Evolutionary conservation across 2,797 vertebrate species (phyloP).

Genomic region (Tiaroga cobitis): DNA sequence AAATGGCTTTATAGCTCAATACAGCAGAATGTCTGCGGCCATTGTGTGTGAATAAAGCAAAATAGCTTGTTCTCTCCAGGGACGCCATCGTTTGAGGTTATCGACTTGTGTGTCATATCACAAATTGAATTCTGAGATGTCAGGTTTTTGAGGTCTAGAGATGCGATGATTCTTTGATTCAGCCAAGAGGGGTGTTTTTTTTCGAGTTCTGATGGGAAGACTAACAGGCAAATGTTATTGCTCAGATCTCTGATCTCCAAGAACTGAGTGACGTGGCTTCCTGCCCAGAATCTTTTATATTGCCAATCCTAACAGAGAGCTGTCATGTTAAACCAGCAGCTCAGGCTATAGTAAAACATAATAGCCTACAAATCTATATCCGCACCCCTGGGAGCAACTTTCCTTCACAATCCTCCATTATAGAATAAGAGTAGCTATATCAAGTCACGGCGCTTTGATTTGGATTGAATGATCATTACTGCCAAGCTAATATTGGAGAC

Average conservation of each 20-base stretch:
- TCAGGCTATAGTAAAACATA: constrained; percentile 58
- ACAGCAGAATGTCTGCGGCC: constrained; percentile 33
- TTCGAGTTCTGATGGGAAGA: constrained; percentile 40
- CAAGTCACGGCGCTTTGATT: constrained; percentile 21
- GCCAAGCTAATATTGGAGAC: constrained; percentile 31
- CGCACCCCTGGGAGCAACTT: constrained; percentile 27
- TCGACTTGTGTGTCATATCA: constrained; percentile 18
- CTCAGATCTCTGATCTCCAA: constrained; percentile 49
- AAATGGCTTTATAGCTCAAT: constrained; percentile 52
- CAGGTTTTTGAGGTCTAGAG: constrained; percentile 25
- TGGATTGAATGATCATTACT: constrained; percentile 38
- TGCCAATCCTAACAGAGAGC: constrained; percentile 60
- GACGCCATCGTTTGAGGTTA: constrained; percentile 16
- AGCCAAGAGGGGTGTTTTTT: not conserved
- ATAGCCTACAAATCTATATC: constrained; percentile 51
- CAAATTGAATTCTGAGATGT: constrained; percentile 7
- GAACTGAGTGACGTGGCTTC: constrained; percentile 59
- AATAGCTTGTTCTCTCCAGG: constrained; percentile 31
- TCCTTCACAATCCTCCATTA: constrained; percentile 29
- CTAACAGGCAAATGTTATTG: constrained; percentile 32
- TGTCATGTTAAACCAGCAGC: constrained; percentile 63
- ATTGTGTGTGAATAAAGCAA: constrained; percentile 37
- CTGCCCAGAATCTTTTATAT: constrained; percentile 60
- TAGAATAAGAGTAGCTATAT: constrained; percentile 40
- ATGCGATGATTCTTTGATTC: constrained; percentile 31